These are phyloP conservation scores for Scaptomyza parva DNA, from an alignment of 2,888 invertebrate genomes.

Conservation along the genomic window DNA sequence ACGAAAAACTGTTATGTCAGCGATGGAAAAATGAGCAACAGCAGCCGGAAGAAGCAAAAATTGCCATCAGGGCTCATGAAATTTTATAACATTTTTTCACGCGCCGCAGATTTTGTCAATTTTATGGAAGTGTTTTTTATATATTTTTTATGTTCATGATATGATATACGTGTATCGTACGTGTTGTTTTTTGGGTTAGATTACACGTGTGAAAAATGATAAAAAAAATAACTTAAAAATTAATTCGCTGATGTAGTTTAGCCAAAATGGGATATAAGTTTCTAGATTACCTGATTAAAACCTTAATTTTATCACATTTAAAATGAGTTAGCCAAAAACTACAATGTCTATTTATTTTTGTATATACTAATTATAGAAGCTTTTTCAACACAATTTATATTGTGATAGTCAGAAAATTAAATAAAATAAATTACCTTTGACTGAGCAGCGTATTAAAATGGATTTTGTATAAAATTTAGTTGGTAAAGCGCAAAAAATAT, in stretches of 20 bases:
- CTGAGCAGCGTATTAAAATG: background rate
- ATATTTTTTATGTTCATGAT: background rate
- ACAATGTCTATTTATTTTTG: background rate
- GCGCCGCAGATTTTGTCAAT: constrained; percentile 59
- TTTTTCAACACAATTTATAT: background rate
- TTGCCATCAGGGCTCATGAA: constrained; percentile 47
- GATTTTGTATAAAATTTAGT: background rate
- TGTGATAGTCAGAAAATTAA: background rate
- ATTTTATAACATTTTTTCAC: constrained; percentile 62
- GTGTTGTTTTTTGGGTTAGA: constrained; percentile 20
- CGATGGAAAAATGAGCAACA: constrained; percentile 6
- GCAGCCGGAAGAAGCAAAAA: constrained; percentile 32
- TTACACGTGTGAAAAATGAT: constrained; percentile 33
- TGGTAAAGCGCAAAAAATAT: background rate
- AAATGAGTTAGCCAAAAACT: too few species aligned
- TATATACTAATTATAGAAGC: background rate
- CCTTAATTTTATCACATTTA: too few species aligned
- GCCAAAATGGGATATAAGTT: background rate
- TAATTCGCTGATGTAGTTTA: background rate
- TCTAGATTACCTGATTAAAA: background rate
- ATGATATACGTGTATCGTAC: background rate
- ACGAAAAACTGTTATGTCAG: constrained; percentile 29
- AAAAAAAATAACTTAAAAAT: background rate
- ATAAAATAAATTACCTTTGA: background rate
- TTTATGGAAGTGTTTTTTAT: constrained; percentile 28